phyloP scores from a whole-genome alignment of 2,113 vertebrate species.

The Cyphomyrus discorhynchus region DNA sequence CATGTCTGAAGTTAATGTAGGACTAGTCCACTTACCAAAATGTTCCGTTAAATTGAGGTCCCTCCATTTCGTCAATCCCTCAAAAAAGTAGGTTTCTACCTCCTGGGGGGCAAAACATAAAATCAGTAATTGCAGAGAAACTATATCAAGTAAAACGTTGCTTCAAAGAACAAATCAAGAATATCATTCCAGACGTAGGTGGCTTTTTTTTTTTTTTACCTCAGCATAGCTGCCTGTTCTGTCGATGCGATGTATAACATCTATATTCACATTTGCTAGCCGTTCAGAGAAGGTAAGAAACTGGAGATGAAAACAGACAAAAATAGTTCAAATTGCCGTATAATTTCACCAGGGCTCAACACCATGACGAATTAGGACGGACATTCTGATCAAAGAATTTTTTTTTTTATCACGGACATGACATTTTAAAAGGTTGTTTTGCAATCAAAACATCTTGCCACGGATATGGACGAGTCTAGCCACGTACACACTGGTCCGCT shows the following conservation, averaged over 20 bases:
- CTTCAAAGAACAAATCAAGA: not conserved
- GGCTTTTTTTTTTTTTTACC: slow-evolving; percentile 57
- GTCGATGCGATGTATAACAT: slow-evolving; percentile 95
- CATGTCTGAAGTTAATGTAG: not conserved
- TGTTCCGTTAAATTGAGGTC: slow-evolving; percentile 87
- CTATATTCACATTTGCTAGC: slow-evolving; percentile 85
- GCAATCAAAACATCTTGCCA: not conserved
- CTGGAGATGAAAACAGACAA: slow-evolving; percentile 48
- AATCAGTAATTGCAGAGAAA: not conserved
- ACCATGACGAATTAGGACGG: not conserved
- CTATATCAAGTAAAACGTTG: not conserved
- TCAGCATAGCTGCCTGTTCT: slow-evolving; percentile 78
- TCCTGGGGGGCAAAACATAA: slow-evolving; percentile 58
- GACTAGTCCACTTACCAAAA: slow-evolving; percentile 71
- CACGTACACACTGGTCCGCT: not conserved
- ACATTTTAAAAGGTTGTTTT: not conserved
- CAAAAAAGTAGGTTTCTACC: slow-evolving; percentile 91
- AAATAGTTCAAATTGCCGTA: not conserved
- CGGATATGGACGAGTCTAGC: not conserved
- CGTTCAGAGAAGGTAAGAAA: slow-evolving; percentile 95
- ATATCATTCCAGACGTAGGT: not conserved
- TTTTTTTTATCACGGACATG: not conserved
- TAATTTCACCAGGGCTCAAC: not conserved
- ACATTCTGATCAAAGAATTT: not conserved
- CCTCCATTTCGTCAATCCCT: slow-evolving; percentile 90